Conservation (phyloP, 2,113 vertebrate genomes). For the Cettia cetti region DNA sequence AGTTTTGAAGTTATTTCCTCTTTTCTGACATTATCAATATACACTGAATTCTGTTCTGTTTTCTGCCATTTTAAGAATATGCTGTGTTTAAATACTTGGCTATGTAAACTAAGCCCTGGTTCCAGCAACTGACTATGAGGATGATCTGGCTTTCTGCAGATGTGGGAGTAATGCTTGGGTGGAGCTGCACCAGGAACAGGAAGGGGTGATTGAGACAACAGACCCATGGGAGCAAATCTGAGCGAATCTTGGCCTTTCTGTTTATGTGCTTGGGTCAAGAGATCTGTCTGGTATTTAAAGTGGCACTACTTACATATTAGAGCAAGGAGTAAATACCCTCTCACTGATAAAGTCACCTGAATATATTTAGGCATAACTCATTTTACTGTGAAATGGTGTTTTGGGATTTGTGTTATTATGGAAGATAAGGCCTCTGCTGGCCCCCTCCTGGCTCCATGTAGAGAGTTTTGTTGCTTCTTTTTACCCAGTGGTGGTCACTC, state of each 20-base stretch:
- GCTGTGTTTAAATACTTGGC: neutral
- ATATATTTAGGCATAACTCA: neutral
- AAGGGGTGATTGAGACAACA: neutral
- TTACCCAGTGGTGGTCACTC: neutral
- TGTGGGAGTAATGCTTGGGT: slow-evolving; percentile 24
- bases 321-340: neutral
- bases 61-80: neutral
- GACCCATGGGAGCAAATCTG: neutral
- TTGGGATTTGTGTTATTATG: neutral
- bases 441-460: neutral
- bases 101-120: neutral
- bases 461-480: neutral
- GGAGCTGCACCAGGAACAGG: neutral
- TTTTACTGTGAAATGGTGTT: neutral
- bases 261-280: neutral
- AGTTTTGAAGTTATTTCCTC: neutral
- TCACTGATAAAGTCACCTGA: neutral
- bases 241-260: neutral
- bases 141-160: neutral
- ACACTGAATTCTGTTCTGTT: neutral
- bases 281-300: neutral
- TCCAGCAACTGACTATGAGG: neutral
- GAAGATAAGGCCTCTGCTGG: neutral
- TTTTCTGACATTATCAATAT: neutral
- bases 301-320: neutral